A percentile compares a stretch with the other conserved stretches of the same genome.
These are phyloP conservation scores for Epistrophe grossulariae DNA, from an alignment of 2,888 invertebrate species.

Conservation along the genomic window DNA sequence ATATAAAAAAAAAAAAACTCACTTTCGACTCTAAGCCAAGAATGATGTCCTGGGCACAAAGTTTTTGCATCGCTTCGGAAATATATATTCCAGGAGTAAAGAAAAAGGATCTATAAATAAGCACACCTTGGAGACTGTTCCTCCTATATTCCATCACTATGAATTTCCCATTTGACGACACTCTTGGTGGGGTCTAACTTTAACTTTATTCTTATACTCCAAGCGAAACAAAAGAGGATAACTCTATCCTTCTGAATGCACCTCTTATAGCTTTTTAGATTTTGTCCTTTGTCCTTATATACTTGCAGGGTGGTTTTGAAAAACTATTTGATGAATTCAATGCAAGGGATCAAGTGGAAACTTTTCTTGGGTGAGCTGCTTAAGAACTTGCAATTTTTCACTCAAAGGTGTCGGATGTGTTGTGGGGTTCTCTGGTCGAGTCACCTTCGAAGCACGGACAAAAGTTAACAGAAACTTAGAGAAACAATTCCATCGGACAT, in stretches of 20 bases:
- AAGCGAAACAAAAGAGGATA: constrained; percentile 20
- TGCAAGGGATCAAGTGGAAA: constrained; percentile 66
- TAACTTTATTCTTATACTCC: not conserved
- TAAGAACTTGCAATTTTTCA: constrained; percentile 63
- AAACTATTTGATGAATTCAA: constrained; percentile 69
- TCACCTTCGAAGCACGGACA: not conserved
- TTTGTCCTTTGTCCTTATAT: constrained; percentile 37
- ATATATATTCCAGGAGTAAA: not conserved
- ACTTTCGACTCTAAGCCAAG: constrained; percentile 1
- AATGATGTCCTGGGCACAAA: constrained; percentile 16
- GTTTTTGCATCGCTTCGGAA: constrained; percentile 3
- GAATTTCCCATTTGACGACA: constrained; percentile 41
- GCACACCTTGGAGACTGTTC: constrained; percentile 50
- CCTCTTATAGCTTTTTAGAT: constrained; percentile 27
- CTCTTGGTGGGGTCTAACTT: not conserved
- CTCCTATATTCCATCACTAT: constrained; percentile 29
- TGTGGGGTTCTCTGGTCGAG: constrained; percentile 34
- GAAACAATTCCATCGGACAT: constrained; percentile 56
- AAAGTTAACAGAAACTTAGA: constrained; percentile 56
- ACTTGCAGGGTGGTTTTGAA: constrained; percentile 5
- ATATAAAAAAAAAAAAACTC: not conserved
- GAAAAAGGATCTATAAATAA: constrained; percentile 26
- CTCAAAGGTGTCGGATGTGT: constrained; percentile 57
- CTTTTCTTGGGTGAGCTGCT: constrained; percentile 56
- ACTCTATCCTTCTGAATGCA: constrained; percentile 54